Percentiles rank a stretch among this genome's conserved stretches.
phyloP scores from a whole-genome alignment of 1,140 invertebrate species.

The Stegodyphus dumicola region DNA sequence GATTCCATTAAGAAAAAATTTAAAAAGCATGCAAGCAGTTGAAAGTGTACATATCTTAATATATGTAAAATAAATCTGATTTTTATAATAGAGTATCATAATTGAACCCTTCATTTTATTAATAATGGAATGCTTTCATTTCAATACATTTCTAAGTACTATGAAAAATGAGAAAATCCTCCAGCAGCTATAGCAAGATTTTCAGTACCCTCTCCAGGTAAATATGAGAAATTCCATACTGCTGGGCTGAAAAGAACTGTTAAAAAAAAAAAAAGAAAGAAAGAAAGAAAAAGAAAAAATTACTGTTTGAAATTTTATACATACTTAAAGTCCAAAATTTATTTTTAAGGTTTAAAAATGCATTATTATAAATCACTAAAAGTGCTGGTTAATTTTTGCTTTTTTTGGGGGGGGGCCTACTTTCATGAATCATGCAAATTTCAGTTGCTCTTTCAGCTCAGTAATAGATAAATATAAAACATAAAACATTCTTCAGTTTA shows the following conservation, averaged over 20 bases:
- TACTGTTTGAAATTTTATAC: neutral
- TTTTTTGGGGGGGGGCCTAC: no score
- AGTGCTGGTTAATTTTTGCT: neutral
- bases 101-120: neutral
- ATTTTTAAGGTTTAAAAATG: neutral
- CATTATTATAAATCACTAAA: neutral
- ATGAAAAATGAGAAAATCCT: conserved; percentile 72
- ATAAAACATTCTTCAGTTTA: no score
- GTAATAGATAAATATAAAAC: no score
- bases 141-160: neutral
- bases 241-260: conserved; percentile 78
- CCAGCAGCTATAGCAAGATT: conserved; percentile 82
- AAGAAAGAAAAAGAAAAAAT: conserved; percentile 66
- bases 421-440: no score
- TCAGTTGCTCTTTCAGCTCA: no score
- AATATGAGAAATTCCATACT: conserved; percentile 82
- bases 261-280: no score
- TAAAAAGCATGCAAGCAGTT: conserved; percentile 2
- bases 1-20: conserved; percentile 24
- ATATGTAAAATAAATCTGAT: neutral
- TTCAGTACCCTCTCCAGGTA: conserved; percentile 76
- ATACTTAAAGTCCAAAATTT: neutral
- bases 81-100: conserved; percentile 6
- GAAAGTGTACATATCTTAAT: conserved; percentile 7
- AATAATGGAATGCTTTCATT: neutral